These are phyloP conservation scores for Leistus spinibarbis DNA, from an alignment of 2,888 invertebrate genomes.

Conservation along the genomic window DNA sequence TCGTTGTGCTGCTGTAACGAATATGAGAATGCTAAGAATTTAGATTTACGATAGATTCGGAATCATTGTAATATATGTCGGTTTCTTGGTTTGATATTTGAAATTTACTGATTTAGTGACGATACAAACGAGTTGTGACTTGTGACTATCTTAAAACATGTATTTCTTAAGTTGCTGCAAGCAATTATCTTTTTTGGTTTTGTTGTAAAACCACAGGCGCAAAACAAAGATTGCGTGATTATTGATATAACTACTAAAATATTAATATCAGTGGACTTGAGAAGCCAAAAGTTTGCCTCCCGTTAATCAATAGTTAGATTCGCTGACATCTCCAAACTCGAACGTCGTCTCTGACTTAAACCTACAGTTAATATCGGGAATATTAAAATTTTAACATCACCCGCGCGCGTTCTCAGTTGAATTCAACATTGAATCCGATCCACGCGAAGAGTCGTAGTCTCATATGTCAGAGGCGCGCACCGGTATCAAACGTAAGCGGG, in stretches of 20 bases:
- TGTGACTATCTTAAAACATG: too few relatives aligned
- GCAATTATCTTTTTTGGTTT: too few relatives aligned
- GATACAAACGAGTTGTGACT: too few relatives aligned
- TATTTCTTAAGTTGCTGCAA: too few relatives aligned
- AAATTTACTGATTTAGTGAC: conserved; percentile 10
- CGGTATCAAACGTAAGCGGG: conserved; percentile 48
- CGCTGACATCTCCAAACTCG: not conserved
- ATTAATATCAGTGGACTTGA: too few relatives aligned
- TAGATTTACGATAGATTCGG: conserved; percentile 3
- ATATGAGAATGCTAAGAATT: conserved; percentile 17
- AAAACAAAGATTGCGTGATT: too few relatives aligned
- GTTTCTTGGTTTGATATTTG: conserved; percentile 21
- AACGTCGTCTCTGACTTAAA: not conserved
- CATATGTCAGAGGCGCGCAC: conserved; percentile 50
- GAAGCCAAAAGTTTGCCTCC: too few relatives aligned
- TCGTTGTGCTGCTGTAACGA: not conserved
- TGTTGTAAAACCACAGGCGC: not conserved
- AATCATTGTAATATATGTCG: conserved; percentile 12
- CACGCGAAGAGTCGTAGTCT: conserved; percentile 44
- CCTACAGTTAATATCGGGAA: conserved; percentile 40
- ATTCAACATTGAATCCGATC: conserved; percentile 46
- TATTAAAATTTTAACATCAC: conserved; percentile 41
- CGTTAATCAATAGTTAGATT: too few relatives aligned
- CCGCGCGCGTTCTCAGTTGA: too few relatives aligned
- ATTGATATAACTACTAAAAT: too few relatives aligned